Evolutionary conservation across 2,113 vertebrate species (phyloP).

Genomic region (Sterrhoptilus dennistouni): DNA sequence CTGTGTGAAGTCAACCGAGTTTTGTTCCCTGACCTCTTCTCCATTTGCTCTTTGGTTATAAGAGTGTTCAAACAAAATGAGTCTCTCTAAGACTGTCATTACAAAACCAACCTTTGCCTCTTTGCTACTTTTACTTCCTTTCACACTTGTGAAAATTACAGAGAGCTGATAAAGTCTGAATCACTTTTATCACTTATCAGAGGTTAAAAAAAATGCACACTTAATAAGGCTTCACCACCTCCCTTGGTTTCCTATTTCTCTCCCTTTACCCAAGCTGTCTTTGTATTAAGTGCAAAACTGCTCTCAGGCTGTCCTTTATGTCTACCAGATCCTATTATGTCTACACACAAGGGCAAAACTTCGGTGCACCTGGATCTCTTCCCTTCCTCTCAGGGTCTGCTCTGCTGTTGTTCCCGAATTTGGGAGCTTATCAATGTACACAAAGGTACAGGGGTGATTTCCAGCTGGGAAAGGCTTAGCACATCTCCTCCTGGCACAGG

Average conservation of each 20-base stretch:
- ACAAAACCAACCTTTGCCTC: conserved; percentile 18
- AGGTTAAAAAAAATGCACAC: background rate
- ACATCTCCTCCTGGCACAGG: background rate
- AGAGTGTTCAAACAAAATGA: conserved; percentile 16
- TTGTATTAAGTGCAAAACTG: conserved; percentile 23
- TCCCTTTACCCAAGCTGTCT: background rate
- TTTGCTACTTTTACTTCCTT: background rate
- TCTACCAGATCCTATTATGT: background rate
- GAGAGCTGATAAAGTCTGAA: background rate
- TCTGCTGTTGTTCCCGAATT: background rate
- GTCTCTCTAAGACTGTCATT: background rate
- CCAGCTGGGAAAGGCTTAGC: conserved; percentile 19
- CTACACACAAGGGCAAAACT: background rate
- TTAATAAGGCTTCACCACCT: conserved; percentile 18
- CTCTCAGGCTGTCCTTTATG: conserved; percentile 6
- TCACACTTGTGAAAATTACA: conserved; percentile 21
- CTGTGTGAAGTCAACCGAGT: background rate
- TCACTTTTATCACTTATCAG: background rate
- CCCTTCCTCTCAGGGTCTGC: background rate
- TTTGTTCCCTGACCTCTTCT: conserved; percentile 25
- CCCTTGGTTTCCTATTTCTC: conserved; percentile 1
- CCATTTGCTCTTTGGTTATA: background rate
- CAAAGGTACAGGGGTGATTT: background rate
- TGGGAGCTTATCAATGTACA: background rate
- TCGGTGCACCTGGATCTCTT: background rate